Base-by-base conservation (phyloP, 2,797 vertebrate genomes). In the Otus scops region DNA sequence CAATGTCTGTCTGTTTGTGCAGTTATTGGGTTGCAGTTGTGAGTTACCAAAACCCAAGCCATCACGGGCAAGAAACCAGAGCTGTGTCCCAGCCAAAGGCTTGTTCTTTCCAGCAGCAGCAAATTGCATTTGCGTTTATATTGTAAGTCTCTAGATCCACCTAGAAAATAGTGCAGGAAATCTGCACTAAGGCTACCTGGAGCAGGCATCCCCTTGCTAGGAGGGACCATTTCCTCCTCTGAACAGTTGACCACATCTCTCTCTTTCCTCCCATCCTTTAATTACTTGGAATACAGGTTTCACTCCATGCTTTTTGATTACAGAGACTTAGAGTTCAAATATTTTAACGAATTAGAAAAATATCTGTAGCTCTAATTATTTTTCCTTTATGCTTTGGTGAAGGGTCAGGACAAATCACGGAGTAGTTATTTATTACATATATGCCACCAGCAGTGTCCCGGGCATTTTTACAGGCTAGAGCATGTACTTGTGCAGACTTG, bases 81-180 rank as follows among this genome's bases (percentile, higher is more conserved):
- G 47, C 73, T 82, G 26, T 54, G 41, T 23, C 54, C 54, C 73
- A 76, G 60, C 41, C 60, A 68, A 43, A 79, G 81, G 60, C 32
- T 75, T 19, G 17, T 59, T 64, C 64, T 77, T 87, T 8, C 51
- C 71, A 92, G 79, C 75, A 93, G 79, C 70, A 86, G 59, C 11
- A 68, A 57, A 50, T 23, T 38, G 13, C 5, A 6, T 70, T 92
- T 87, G 64, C 20, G 8, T 89, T 90, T 65, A 8, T 26, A 3
- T 10, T n/a, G 14, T 48, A 53, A 85, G 8, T 38, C 9, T 84
- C 43, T 45, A 45, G 50, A 69, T 56, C 3, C 23, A 4, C 54
- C 51, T 76, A 39, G 48, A 51, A 73, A 76, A 48, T 3, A 34
- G 30, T 30, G 69, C 45, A 70, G 80, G 38, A 82, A 38, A 60